Evolutionary conservation across 2,888 invertebrate genomes (phyloP), one percentile per base, ranked within the genome.

Genomic region (Chouioia cunea): DNA sequence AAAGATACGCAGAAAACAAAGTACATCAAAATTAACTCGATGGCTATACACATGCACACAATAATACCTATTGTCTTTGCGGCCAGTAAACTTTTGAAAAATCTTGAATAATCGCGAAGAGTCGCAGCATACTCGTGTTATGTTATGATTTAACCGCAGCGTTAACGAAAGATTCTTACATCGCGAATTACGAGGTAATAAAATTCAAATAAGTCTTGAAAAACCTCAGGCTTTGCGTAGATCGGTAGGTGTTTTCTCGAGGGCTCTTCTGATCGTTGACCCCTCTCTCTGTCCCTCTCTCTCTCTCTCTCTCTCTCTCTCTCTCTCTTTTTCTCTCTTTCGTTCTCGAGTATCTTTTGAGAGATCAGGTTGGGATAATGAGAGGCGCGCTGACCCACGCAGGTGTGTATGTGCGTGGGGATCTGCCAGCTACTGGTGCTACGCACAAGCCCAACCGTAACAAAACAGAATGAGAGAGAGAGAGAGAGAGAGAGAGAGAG

Each of bases 281-380:
- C 81, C 79, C 80, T 79, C 79, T 27, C 27, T 4, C 27, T 27
- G 3, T 27, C 27, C 6, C 6, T 27, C 27, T 27, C 27, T 36
- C 36, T 36, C 27, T 4, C 27, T 27, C 27, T 27, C 27, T 27
- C 6, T 27, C 27, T 27, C 27, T 36, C 36, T 36, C 36, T 3
- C 36, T 36, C 36, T 36, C 36, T 36, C 10, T 36, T 12, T 36
- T 36, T 36, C 36, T 36, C 36, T 2, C 36, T 6, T 12, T 36
- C 36, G 36, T 36, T 36, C 36, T 36, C 6, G 36, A 36, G 36
- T 83, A 84, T 83, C 81, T 83, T 82, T 82, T 79, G 79, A 82
- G 78, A 83, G 83, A 84, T 84, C 83, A 81, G 81, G 82, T 82
- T 80, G 78, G 83, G 82, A 85, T 85, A 84, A 84, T 83, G 82